phyloP scores from a whole-genome alignment of 2,113 vertebrate species.

The Psilopogon haemacephalus region DNA sequence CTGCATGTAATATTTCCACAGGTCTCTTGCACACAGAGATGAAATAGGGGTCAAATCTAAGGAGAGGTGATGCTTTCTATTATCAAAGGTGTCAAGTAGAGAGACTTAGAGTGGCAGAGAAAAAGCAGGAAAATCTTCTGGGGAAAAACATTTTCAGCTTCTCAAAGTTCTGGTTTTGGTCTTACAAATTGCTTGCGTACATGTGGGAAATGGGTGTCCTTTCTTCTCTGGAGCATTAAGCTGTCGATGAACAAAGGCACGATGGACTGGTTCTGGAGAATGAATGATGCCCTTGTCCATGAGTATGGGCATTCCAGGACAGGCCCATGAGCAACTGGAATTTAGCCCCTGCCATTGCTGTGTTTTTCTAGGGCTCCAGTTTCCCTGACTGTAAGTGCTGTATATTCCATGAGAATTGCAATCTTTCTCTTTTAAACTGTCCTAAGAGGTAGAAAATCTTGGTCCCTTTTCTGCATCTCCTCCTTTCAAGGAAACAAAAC shows the following conservation, averaged over 20 bases:
- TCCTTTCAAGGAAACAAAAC: neutral
- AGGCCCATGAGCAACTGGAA: neutral
- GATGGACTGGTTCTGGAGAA: constrained; percentile 6
- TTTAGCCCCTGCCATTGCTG: neutral
- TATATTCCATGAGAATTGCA: neutral
- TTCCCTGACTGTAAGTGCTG: neutral
- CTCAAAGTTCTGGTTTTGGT: neutral
- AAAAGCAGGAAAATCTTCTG: neutral
- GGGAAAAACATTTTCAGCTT: neutral
- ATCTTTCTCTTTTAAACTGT: neutral
- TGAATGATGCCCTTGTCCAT: constrained; percentile 42
- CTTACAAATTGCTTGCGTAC: fast-evolving
- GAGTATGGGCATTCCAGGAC: constrained; percentile 13
- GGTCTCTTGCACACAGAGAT: neutral
- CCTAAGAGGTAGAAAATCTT: neutral
- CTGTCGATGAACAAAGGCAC: neutral
- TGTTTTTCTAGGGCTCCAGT: neutral
- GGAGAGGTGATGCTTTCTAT: neutral
- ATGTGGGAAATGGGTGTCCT: neutral
- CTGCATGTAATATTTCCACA: neutral
- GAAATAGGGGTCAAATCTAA: neutral
- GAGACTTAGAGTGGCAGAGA: neutral
- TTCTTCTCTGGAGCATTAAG: neutral
- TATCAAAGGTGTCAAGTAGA: neutral
- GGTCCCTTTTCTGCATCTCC: neutral